Conservation (phyloP, 2,888 invertebrate species). For the Amaurobius ferox region DNA sequence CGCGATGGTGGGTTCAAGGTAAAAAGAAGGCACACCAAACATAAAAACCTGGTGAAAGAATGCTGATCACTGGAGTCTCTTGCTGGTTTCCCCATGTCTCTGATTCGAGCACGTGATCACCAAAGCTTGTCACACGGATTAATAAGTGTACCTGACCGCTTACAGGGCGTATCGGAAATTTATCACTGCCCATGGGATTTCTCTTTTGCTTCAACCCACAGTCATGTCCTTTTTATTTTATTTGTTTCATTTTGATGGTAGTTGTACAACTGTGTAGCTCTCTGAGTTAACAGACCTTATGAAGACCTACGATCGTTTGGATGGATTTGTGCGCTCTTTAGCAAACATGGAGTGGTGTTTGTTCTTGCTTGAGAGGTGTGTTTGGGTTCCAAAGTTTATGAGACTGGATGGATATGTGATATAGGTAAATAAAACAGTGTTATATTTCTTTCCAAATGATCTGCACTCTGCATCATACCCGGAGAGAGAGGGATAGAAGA, state of each 20-base stretch:
- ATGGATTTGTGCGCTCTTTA: neutral
- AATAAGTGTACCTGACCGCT: slow-evolving; percentile 58
- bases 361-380: neutral
- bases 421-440: too few relatives aligned
- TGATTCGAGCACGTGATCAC: slow-evolving; percentile 48
- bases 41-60: slow-evolving; percentile 43
- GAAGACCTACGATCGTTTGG: neutral
- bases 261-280: neutral
- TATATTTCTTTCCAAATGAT: too few relatives aligned
- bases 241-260: neutral
- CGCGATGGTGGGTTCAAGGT: slow-evolving; percentile 22
- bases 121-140: slow-evolving; percentile 57
- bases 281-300: neutral
- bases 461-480: too few relatives aligned
- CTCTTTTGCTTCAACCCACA: neutral
- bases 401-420: too few relatives aligned
- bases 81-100: slow-evolving; percentile 62
- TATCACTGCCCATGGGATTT: slow-evolving; percentile 45
- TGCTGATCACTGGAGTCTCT: slow-evolving; percentile 29
- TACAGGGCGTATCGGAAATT: slow-evolving; percentile 49
- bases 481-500: too few relatives aligned
- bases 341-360: neutral
- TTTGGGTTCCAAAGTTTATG: neutral
- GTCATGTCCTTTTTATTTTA: neutral
- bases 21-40: neutral